Base-by-base conservation (phyloP, 2,888 invertebrate genomes). In the Drosophila sordidula region DNA sequence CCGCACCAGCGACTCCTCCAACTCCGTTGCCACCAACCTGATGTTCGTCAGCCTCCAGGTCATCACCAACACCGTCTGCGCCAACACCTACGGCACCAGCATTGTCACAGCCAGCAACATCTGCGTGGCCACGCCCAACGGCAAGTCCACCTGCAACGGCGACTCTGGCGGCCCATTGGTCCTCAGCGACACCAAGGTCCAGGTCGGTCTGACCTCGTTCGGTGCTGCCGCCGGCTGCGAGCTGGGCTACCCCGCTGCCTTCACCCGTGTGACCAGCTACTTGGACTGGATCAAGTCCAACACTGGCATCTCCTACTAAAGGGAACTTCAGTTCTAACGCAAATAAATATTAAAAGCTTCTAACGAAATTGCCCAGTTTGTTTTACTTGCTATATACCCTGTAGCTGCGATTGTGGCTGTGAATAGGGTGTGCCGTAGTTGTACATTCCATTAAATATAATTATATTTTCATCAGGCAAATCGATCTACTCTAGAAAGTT, bases 91-190 rank as follows among this genome's bases (percentile, higher is more conserved):
- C 41, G 92, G 92, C 22, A 76, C 89, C n/a, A 49, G 80, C 38
- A 78, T 75, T 46, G 75, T 90, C 9, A 52, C 52, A 2, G 0
- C 14, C 2, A 0, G n/a, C 47, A 84, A 78, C 47, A 59, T 91
- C 39, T 91, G 91, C 52, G 58, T 84, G 0, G 0, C 18, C 18
- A 89, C 89, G 3, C 4, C 63, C 44, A 52, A 51, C 16, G 74
- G 76, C 3, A 16, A 49, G 3, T 91, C 91, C 50, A 89, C 89
- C 47, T 91, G 91, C 79, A 78, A 85, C 38, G 91, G 91, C 42
- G 91, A 91, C 70, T 91, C 91, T 16, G 91, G 91, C 25, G 91
- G 91, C 46, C 91, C 92, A 64, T 73, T 91, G 70, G 79, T 87
- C 3, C 47, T 75, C 8, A 9, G 41, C 1, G 45, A 44, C 4